phyloP scores from a whole-genome alignment of 2,797 vertebrate species.

The Clarias platycephalus region DNA sequence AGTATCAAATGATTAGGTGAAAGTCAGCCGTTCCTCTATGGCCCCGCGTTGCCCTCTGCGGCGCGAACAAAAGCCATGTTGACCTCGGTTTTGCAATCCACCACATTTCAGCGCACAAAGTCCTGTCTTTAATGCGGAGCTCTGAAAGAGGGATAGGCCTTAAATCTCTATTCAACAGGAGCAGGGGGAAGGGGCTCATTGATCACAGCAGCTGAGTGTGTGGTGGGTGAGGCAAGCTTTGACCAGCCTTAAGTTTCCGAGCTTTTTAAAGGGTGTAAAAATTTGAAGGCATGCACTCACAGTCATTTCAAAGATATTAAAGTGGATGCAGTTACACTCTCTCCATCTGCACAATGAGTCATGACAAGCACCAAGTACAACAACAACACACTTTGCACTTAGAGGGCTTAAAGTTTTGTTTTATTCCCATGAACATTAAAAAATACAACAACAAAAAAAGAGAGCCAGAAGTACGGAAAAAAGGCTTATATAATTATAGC shows the following conservation, averaged over 20 bases:
- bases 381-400: neutral
- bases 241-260: neutral
- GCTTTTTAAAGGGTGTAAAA: neutral
- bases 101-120: constrained; percentile 53
- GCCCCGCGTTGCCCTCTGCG: constrained; percentile 37
- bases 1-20: constrained; percentile 46
- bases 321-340: neutral
- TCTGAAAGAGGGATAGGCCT: constrained; percentile 40
- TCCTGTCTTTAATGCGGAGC: constrained; percentile 45
- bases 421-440: neutral
- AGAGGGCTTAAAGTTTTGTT: constrained; percentile 5
- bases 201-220: constrained; percentile 65
- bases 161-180: constrained; percentile 50
- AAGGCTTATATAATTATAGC: constrained; percentile 29
- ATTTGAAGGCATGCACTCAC: neutral
- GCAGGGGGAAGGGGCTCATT: constrained; percentile 46
- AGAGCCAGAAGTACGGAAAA: neutral
- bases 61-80: constrained; percentile 37
- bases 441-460: neutral
- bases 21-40: constrained; percentile 45
- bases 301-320: neutral
- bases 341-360: constrained; percentile 14
- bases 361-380: constrained; percentile 20
- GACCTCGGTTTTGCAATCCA: constrained; percentile 48
- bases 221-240: constrained; percentile 16